Evolutionary conservation across 2,888 invertebrate genomes (phyloP).

Genomic region (Lasiommata megera): DNA sequence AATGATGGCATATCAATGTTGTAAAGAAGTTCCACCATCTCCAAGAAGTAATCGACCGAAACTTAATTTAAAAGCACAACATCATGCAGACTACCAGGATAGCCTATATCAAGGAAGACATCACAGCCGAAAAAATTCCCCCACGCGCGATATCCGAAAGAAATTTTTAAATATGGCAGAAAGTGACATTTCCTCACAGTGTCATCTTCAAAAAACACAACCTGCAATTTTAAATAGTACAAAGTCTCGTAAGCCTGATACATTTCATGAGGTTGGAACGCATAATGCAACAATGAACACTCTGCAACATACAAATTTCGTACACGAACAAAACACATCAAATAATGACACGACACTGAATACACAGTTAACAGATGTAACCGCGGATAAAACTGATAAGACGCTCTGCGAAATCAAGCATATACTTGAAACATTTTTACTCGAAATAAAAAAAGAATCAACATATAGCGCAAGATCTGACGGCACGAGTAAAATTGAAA

Average conservation of each 20-base stretch:
- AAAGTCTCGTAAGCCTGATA: slow-evolving; percentile 31
- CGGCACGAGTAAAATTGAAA: slow-evolving; percentile 20
- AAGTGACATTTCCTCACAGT: slow-evolving; percentile 22
- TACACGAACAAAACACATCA: slow-evolving; percentile 38
- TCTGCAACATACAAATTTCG: slow-evolving; percentile 39
- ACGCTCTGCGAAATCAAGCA: slow-evolving; percentile 70
- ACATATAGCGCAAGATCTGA: slow-evolving; percentile 50
- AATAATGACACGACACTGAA: slow-evolving; percentile 46
- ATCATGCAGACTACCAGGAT: slow-evolving; percentile 50
- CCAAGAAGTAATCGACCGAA: slow-evolving; percentile 61
- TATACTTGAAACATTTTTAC: slow-evolving; percentile 62
- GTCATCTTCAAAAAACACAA: slow-evolving; percentile 17
- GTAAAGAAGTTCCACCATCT: slow-evolving; percentile 66
- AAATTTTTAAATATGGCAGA: slow-evolving; percentile 7
- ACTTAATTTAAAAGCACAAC: slow-evolving; percentile 61
- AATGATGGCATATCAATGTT: slow-evolving; percentile 42
- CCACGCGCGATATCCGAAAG: background rate
- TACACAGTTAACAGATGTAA: slow-evolving; percentile 46
- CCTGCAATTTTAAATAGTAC: slow-evolving; percentile 1
- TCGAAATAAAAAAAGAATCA: slow-evolving; percentile 66
- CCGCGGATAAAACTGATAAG: slow-evolving; percentile 60
- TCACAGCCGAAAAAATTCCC: slow-evolving; percentile 25
- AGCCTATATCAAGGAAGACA: slow-evolving; percentile 27
- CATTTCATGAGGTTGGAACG: slow-evolving; percentile 33
- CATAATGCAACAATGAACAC: slow-evolving; percentile 39